Evolutionary conservation across 2,797 vertebrate species (phyloP).

Genomic region (Sebastes oblongus): DNA sequence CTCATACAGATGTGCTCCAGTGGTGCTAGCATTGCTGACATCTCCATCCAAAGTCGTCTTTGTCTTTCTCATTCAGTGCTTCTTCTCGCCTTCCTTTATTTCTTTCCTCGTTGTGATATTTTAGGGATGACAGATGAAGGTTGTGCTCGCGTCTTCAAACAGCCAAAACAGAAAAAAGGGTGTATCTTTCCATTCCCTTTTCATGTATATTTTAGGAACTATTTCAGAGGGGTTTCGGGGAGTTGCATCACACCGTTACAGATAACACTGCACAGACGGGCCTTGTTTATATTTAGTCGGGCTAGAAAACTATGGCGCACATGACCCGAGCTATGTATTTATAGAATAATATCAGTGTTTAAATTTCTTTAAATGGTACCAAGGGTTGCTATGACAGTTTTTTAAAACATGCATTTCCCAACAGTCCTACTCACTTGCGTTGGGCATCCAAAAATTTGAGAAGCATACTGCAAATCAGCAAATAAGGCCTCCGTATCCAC

Average conservation of each 20-base stretch:
- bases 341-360: conserved; percentile 56
- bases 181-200: conserved; percentile 66
- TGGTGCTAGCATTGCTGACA: conserved; percentile 28
- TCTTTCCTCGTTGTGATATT: conserved; percentile 50
- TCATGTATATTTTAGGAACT: conserved; percentile 79
- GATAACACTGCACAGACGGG: conserved; percentile 59
- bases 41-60: conserved; percentile 27
- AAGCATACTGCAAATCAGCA: conserved; percentile 1
- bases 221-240: conserved; percentile 75
- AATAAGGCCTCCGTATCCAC: conserved; percentile 20
- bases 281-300: conserved; percentile 80
- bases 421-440: neutral
- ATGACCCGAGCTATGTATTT: conserved; percentile 70
- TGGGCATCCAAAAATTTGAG: neutral
- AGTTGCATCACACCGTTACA: conserved; percentile 72
- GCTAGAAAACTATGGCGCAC: conserved; percentile 59
- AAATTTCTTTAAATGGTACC: conserved; percentile 42
- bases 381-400: neutral
- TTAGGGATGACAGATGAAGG: conserved; percentile 62
- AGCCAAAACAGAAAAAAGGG: conserved; percentile 42
- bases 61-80: conserved; percentile 23
- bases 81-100: conserved; percentile 2
- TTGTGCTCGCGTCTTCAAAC: conserved; percentile 61
- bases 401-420: conserved; percentile 28
- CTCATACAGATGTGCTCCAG: conserved; percentile 36